These are phyloP conservation scores for Butorides virescens DNA, from an alignment of 2,113 vertebrate species.

Conservation along the genomic window DNA sequence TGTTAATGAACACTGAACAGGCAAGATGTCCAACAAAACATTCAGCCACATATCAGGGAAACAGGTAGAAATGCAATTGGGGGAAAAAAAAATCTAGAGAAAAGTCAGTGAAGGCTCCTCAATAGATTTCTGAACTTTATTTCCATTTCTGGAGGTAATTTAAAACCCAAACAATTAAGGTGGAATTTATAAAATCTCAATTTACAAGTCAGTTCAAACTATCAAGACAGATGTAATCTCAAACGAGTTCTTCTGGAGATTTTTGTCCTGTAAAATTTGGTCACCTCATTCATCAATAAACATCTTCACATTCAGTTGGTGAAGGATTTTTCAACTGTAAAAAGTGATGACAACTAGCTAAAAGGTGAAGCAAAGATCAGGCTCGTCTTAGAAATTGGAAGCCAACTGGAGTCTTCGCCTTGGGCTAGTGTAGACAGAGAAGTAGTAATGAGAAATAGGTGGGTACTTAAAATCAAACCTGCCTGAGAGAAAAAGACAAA, in stretches of 20 bases:
- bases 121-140: background rate
- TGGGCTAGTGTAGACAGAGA: background rate
- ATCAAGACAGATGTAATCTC: background rate
- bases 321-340: background rate
- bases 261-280: background rate
- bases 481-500: slow-evolving; percentile 23
- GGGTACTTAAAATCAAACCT: background rate
- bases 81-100: background rate
- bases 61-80: background rate
- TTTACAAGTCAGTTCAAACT: background rate
- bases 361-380: background rate
- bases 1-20: background rate
- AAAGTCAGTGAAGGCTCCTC: background rate
- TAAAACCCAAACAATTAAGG: background rate
- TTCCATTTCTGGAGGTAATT: background rate
- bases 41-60: background rate
- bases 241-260: background rate
- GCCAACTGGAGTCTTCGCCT: background rate
- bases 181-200: background rate
- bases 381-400: background rate
- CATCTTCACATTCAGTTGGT: background rate
- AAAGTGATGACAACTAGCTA: background rate
- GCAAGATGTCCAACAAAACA: background rate
- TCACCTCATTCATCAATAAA: background rate
- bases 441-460: background rate